phyloP scores from a whole-genome alignment of 23 tunicate species.

The Clavelina lepadiformis region DNA sequence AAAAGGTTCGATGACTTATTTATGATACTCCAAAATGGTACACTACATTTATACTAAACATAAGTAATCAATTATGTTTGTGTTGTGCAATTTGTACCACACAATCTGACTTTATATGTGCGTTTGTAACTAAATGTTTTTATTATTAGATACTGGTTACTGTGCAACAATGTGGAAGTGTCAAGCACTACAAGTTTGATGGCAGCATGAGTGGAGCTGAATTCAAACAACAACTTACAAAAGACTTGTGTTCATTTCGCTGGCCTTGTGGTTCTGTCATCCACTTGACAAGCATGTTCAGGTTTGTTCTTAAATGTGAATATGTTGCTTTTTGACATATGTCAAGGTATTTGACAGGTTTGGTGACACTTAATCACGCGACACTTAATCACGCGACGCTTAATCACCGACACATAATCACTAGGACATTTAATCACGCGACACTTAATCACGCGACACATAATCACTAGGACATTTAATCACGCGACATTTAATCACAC shows the following conservation, averaged over 20 bases:
- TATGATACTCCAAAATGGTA: background rate
- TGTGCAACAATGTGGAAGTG: background rate
- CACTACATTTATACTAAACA: no score
- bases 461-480: no score
- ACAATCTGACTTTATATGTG: no score
- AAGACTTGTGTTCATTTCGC: constrained; percentile 31
- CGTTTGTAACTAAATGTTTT: background rate
- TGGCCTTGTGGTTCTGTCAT: constrained; percentile 39
- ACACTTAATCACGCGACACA: no score
- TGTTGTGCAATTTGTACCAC: no score
- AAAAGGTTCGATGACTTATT: constrained; percentile 25
- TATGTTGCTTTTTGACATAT: background rate
- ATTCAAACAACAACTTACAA: constrained; percentile 30
- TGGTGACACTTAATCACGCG: no score
- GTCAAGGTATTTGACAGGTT: background rate
- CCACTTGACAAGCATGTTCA: constrained; percentile 32
- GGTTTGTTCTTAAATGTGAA: constrained; percentile 24
- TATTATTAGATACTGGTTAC: constrained; percentile 8
- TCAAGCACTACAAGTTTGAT: constrained; percentile 5
- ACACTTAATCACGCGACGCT: no score
- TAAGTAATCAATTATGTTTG: no score
- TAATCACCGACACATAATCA: no score
- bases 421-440: no score
- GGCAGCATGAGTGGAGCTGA: constrained; percentile 29
- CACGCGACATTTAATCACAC: no score